Evolutionary conservation across 2,888 invertebrate species (phyloP).

Genomic region (Cheilosia vulpina): DNA sequence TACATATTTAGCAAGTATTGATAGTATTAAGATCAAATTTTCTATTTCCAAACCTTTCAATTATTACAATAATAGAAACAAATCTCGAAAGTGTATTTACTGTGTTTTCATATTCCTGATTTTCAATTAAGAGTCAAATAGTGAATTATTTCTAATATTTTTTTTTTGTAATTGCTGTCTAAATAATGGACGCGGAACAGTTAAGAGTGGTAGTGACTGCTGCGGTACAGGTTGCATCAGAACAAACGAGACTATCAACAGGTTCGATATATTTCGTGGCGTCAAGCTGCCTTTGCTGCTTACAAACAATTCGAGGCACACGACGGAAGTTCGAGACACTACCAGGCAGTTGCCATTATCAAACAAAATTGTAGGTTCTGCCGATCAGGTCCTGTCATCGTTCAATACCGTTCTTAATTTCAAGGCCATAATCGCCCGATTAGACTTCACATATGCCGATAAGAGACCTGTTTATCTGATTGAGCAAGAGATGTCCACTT

Average conservation of each 20-base stretch:
- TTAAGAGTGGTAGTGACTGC: slow-evolving; percentile 1
- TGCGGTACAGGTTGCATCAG: no score
- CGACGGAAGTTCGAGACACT: no score
- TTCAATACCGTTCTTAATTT: slow-evolving; percentile 69
- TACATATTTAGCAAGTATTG: neutral
- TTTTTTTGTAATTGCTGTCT: neutral
- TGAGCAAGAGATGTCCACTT: no score
- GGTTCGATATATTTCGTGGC: no score
- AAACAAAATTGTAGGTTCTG: slow-evolving; percentile 50
- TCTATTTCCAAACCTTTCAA: no score
- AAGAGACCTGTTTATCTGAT: slow-evolving; percentile 46
- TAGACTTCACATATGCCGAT: slow-evolving; percentile 71
- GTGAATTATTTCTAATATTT: neutral
- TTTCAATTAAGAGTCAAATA: neutral
- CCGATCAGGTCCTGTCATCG: slow-evolving; percentile 51
- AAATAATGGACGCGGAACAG: slow-evolving; percentile 23
- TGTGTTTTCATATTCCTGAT: neutral
- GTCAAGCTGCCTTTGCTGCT: slow-evolving; percentile 10
- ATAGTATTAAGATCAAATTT: neutral
- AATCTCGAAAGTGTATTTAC: neutral
- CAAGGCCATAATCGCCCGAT: slow-evolving; percentile 43
- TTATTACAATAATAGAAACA: neutral
- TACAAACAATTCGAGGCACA: slow-evolving; percentile 23
- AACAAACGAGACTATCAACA: no score
- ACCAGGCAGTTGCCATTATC: slow-evolving; percentile 54